Evolutionary conservation across 2,888 invertebrate genomes (phyloP), one percentile per base, ranked within the genome.

Genomic region (Drosophila robusta): DNA sequence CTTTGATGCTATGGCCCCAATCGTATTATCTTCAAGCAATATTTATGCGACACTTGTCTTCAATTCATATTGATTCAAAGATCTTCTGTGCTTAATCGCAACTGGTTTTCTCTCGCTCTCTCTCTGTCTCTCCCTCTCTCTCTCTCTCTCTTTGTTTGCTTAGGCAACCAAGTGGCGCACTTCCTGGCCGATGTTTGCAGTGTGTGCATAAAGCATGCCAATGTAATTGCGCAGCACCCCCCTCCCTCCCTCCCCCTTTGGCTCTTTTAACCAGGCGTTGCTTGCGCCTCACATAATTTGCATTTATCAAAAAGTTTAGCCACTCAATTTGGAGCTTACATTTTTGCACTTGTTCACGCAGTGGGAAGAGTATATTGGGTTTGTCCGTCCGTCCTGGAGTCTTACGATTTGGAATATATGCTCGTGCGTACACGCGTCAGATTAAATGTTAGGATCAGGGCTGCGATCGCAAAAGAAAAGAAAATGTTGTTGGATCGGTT

Each of bases 271-370:
- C 50, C 14, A n/a, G 4, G 34, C 29, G 29, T n/a, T 26, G 26
- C 22, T 44, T 29, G 16, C 16, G 11, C 22, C 61, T 3, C 36
- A n/a, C 32, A 32, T 24, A 11, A 72, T 73, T 70, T 70, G 47
- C 55, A 62, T 72, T 58, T 44, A 41, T 63, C 16, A 52, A 42
- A 29, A 34, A 54, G 45, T 34, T 54, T 72, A 36, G 52, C 44
- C 65, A 58, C 46, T 70, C 52, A 57, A 70, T 70, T 63, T 49
- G 45, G 38, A 34, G 54, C 42, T 54, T 45, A 46, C 26, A 29
- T 9, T 9, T 29, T 9, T 9, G 8, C 9, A 29, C 29, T 29
- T 9, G 9, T 29, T 29, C 9, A 9, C 1, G 0, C 1, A 29
- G 29, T 29, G 9, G 8, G 8, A 2, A 29, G 29, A 3, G 29